A percentile compares a stretch with the other conserved stretches of the same genome.
Conservation (phyloP, 1,140 invertebrate species). For the Drosophila kohkoa region DNA sequence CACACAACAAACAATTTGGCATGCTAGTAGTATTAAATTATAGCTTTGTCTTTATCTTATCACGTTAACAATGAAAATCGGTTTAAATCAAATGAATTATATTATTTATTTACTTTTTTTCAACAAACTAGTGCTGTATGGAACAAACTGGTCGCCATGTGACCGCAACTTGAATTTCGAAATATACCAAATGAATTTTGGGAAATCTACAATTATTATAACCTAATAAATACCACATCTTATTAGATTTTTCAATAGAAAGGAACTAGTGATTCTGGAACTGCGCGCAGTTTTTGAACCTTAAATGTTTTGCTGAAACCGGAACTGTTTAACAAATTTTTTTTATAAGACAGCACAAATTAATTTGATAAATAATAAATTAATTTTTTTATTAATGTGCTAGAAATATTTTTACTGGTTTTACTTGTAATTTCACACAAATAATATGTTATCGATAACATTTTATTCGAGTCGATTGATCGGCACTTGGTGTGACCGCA, state of each 20-base stretch:
- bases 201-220: background rate
- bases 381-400: no score
- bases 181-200: background rate
- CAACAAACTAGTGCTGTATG: conserved; percentile 36
- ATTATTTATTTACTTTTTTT: conserved; percentile 51
- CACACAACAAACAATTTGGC: conserved; percentile 1
- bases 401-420: no score
- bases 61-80: background rate
- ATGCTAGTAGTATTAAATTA: background rate
- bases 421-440: no score
- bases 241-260: background rate
- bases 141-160: conserved; percentile 7
- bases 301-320: no score
- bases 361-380: no score
- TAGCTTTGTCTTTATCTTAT: background rate
- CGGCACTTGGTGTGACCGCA: background rate
- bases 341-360: no score
- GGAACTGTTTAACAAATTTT: no score
- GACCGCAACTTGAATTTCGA: background rate
- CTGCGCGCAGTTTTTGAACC: no score
- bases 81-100: background rate
- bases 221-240: background rate
- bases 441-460: conserved; percentile 11
- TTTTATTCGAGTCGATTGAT: background rate
- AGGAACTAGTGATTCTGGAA: background rate